These are phyloP conservation scores for Numenius phaeopus DNA, from an alignment of 2,797 vertebrate species.

Conservation along the genomic window DNA sequence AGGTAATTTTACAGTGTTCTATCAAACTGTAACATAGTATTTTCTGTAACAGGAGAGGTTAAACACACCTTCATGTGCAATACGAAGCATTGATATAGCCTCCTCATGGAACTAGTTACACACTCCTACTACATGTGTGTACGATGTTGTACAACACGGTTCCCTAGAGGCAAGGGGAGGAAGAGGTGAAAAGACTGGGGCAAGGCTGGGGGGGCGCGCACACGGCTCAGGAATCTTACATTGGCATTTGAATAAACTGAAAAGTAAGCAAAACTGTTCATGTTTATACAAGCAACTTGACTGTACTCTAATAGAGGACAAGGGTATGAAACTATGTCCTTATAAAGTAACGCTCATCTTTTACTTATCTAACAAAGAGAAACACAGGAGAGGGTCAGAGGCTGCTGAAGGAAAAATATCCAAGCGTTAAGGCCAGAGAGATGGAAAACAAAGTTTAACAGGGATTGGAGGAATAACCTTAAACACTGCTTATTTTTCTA, in stretches of 20 bases:
- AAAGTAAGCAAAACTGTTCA: slow-evolving; percentile 60
- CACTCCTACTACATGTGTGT: background rate
- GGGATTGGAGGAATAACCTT: background rate
- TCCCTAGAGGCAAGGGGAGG: background rate
- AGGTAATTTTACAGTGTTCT: background rate
- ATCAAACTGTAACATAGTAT: background rate
- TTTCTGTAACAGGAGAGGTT: background rate
- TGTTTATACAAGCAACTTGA: slow-evolving; percentile 74
- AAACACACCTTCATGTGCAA: background rate
- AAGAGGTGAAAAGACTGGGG: background rate
- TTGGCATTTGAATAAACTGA: slow-evolving; percentile 61
- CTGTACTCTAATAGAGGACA: slow-evolving; percentile 64
- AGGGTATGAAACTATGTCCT: slow-evolving; percentile 68
- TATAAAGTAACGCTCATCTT: slow-evolving; percentile 77
- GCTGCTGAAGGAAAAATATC: slow-evolving; percentile 41
- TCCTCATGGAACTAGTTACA: background rate
- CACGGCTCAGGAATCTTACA: background rate
- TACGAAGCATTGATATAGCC: background rate
- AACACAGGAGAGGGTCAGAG: slow-evolving; percentile 64
- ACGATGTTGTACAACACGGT: background rate
- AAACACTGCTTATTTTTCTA: background rate
- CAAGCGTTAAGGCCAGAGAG: slow-evolving; percentile 48
- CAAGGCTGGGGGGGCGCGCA: background rate
- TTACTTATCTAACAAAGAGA: slow-evolving; percentile 74
- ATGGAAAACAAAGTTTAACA: slow-evolving; percentile 50